phyloP scores from a whole-genome alignment of 1,140 invertebrate genomes.

The Harlomillsia oculata region DNA sequence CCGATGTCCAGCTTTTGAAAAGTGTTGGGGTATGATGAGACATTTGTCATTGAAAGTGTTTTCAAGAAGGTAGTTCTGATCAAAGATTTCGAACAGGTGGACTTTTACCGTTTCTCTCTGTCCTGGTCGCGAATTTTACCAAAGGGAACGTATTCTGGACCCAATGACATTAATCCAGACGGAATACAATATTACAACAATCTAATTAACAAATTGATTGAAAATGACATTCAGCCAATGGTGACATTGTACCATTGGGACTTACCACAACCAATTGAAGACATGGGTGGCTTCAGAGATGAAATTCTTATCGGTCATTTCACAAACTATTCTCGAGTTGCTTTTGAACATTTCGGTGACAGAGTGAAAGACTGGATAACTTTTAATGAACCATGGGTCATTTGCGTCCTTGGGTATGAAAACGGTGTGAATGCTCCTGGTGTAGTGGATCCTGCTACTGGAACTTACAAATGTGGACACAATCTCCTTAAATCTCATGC shows the following conservation, averaged over 20 bases:
- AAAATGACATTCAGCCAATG: conserved; percentile 31
- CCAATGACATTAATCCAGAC: conserved; percentile 32
- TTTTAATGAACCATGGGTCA: conserved; percentile 41
- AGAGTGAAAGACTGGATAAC: conserved; percentile 35
- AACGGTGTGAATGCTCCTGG: conserved; percentile 32
- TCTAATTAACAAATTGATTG: conserved; percentile 34
- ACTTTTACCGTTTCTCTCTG: conserved; percentile 19
- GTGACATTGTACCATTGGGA: conserved; percentile 44
- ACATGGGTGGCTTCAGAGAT: conserved; percentile 33
- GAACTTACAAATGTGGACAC: conserved; percentile 16
- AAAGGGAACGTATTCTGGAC: conserved; percentile 10
- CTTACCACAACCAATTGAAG: conserved; percentile 39
- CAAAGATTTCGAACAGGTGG: conserved; percentile 26
- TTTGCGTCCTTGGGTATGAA: conserved; percentile 4
- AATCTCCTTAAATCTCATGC: conserved; percentile 17
- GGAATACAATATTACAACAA: conserved; percentile 40
- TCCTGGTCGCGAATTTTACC: conserved; percentile 15
- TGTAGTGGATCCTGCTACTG: conserved; percentile 3
- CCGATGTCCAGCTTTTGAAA: conserved; percentile 41
- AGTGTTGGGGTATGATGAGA: conserved; percentile 37
- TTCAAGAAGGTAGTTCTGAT: conserved; percentile 36
- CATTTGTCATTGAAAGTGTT: neutral
- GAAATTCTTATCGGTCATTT: conserved; percentile 24
- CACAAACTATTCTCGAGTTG: conserved; percentile 25
- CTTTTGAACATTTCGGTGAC: conserved; percentile 31